Evolutionary conservation across 2,888 invertebrate species (phyloP).

Genomic region (Zaprionus obscuricornis): DNA sequence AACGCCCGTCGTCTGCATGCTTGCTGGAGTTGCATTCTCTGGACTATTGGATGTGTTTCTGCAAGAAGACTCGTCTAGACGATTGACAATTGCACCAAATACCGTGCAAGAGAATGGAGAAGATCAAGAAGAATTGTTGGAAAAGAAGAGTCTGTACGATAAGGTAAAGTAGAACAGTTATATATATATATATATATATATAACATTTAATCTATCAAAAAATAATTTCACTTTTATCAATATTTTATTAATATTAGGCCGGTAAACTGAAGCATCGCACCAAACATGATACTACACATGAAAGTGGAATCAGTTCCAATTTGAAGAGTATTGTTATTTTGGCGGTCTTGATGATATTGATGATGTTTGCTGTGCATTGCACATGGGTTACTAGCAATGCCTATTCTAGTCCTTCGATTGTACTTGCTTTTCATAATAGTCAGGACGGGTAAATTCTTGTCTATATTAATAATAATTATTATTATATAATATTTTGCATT

Average conservation of each 20-base stretch:
- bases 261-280: slow-evolving; percentile 92
- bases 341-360: slow-evolving; percentile 94
- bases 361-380: slow-evolving; percentile 99
- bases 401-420: slow-evolving; percentile 99
- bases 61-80: slow-evolving; percentile 86
- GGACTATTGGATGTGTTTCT: slow-evolving; percentile 93
- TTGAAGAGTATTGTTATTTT: slow-evolving; percentile 95
- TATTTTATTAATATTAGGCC: slow-evolving; percentile 84
- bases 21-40: slow-evolving; percentile 98
- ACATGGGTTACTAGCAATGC: slow-evolving; percentile 99
- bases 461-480: background rate
- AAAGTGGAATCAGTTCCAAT: slow-evolving; percentile 92
- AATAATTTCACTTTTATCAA: too few relatives aligned
- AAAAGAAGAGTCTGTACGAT: slow-evolving; percentile 90
- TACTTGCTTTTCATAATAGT: slow-evolving; percentile 96
- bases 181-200: too few relatives aligned
- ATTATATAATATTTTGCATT: background rate
- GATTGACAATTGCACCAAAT: slow-evolving; percentile 29
- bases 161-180: too few relatives aligned
- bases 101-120: slow-evolving; percentile 76
- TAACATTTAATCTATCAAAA: too few relatives aligned
- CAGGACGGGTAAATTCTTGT: slow-evolving; percentile 91
- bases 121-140: slow-evolving; percentile 86
- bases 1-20: slow-evolving; percentile 98
- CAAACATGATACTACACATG: slow-evolving; percentile 87